Evolutionary conservation across 2,797 vertebrate genomes (phyloP).

Genomic region (Valencia hispanica): DNA sequence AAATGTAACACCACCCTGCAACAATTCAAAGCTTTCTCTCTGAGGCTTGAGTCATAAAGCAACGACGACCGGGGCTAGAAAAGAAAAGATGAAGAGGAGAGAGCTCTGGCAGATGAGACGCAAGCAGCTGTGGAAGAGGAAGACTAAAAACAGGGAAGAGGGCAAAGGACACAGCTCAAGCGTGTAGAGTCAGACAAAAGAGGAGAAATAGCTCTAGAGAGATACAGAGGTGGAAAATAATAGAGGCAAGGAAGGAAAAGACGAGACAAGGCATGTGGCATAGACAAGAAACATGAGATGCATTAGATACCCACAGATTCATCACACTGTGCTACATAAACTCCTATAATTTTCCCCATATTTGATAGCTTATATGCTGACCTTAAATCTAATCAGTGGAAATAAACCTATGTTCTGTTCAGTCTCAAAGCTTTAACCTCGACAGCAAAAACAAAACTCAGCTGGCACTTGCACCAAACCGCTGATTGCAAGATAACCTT

Average conservation of each 20-base stretch:
- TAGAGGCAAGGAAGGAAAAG: constrained; percentile 22
- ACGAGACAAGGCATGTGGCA: constrained; percentile 37
- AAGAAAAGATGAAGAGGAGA: constrained; percentile 11
- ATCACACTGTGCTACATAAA: constrained; percentile 58
- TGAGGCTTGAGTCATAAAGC: constrained; percentile 41
- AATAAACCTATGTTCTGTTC: constrained; percentile 28
- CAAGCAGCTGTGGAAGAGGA: constrained; percentile 11
- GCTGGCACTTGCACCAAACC: background rate
- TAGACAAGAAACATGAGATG: constrained; percentile 66
- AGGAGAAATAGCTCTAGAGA: constrained; percentile 15
- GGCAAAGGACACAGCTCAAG: constrained; percentile 34
- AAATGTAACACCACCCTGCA: constrained; percentile 15
- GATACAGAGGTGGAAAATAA: constrained; percentile 12
- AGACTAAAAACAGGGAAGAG: constrained; percentile 21
- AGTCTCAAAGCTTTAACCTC: constrained; percentile 13
- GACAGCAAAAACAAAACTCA: background rate
- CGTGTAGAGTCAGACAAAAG: constrained; percentile 28
- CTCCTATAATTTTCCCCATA: constrained; percentile 44
- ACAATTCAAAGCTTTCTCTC: constrained; percentile 48
- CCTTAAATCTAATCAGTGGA: constrained; percentile 43
- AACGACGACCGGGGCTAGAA: background rate
- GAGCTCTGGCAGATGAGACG: constrained; percentile 10
- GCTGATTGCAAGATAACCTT: constrained; percentile 3
- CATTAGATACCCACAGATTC: constrained; percentile 45
- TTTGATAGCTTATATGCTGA: constrained; percentile 39